These are phyloP conservation scores for Pangasianodon hypophthalmus DNA, from an alignment of 2,113 vertebrate genomes.

Conservation along the genomic window DNA sequence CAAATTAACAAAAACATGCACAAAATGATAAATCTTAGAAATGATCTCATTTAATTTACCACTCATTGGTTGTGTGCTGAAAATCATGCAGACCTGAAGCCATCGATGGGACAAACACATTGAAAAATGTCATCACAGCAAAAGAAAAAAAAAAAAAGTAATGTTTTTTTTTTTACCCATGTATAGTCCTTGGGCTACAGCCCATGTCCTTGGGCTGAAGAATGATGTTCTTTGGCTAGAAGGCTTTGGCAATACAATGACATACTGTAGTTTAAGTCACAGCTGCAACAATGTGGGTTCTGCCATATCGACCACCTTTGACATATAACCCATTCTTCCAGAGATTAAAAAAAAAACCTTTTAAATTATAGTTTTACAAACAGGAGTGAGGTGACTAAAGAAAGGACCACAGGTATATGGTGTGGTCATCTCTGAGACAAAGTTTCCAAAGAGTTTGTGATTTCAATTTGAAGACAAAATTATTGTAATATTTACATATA, in stretches of 20 bases:
- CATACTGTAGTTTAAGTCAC: constrained; percentile 79
- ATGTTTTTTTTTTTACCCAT: constrained; percentile 39
- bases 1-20: constrained; percentile 5
- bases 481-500: constrained; percentile 76
- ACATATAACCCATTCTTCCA: constrained; percentile 28
- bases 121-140: constrained; percentile 26
- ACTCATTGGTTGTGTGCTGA: constrained; percentile 14
- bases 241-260: constrained; percentile 86
- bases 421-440: constrained; percentile 45
- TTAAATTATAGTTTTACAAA: constrained; percentile 38
- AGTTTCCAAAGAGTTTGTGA: constrained; percentile 60
- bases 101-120: constrained; percentile 54
- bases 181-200: constrained; percentile 42
- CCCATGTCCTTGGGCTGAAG: constrained; percentile 75
- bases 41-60: constrained; percentile 14
- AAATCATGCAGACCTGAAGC: constrained; percentile 34
- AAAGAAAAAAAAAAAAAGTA: constrained; percentile 41
- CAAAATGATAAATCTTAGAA: constrained; percentile 8
- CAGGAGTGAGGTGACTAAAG: constrained; percentile 32
- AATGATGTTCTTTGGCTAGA: constrained; percentile 95
- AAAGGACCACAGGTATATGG: constrained; percentile 14
- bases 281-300: constrained; percentile 66
- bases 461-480: constrained; percentile 63
- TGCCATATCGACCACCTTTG: constrained; percentile 41
- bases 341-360: constrained; percentile 14